Evolutionary conservation across 92 coral and sea anemone genomes (phyloP), one percentile per base, ranked within the genome.

Genomic region (Phenganax subtilis): DNA sequence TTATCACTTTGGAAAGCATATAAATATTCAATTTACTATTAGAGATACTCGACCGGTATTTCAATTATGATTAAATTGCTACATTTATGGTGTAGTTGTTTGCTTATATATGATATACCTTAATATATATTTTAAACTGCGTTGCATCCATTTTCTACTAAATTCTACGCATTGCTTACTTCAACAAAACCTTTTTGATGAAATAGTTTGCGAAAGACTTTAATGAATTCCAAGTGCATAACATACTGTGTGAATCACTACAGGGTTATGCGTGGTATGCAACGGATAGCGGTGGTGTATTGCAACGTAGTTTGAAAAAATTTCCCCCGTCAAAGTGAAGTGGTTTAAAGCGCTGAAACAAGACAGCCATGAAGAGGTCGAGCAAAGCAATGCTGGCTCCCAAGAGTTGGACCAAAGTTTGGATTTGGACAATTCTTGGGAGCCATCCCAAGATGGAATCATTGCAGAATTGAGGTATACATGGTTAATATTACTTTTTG

Each of bases 371-470:
- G 47, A 53, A 28, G 83, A 65, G 27, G 74, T 37, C 44, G 6
- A 64, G 8, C 69, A 76, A 31, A 52, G 28, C 25, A 27, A 30
- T 10, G 61, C 12, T 28, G 83, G 83, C 83, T 54, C 83, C 74
- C 72, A 79, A 65, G 83, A 79, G 60, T 62, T 79, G 60, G 12
- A 59, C 54, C 81, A 62, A 59, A 51, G 29, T 7, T 68, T 47
- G 51, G 74, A 65, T 27, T 79, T 79, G 83, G 83, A 79, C 47
- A 64, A 65, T 57, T 65, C 83, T 79, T 65, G 83, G 83, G 83
- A 64, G 83, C 83, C 74, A n/a, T 79, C 74, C 83, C 83, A 79
- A n/a, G 83, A 79, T 51, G 83, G 74, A 79, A 79, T 79, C 25
- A 10, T 54, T 28, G n/a, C 15, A 7, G 83, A 79, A 79, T 52